phyloP scores from a whole-genome alignment of 2,888 invertebrate genomes.

The Leptinotarsa haldemani region DNA sequence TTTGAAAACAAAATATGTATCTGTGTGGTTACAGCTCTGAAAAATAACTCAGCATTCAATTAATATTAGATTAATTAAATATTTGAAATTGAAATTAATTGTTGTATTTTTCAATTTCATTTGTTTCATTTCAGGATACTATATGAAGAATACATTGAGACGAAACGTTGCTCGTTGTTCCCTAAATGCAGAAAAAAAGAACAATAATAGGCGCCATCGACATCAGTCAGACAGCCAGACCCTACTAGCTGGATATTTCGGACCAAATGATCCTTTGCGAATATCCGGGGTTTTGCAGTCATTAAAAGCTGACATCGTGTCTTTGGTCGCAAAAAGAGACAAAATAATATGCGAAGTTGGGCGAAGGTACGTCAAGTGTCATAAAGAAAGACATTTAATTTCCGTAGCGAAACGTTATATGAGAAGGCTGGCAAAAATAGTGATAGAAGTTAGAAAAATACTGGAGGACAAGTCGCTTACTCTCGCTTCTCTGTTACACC shows the following conservation, averaged over 20 bases:
- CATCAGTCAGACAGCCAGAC: conserved; percentile 34
- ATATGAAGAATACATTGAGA: conserved; percentile 10
- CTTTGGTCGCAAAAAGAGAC: conserved; percentile 44
- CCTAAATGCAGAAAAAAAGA: conserved; percentile 22
- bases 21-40: too few relatives aligned
- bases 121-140: conserved; percentile 14
- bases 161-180: conserved; percentile 34
- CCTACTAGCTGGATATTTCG: conserved; percentile 40
- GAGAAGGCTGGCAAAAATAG: conserved; percentile 1
- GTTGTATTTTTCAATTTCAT: too few relatives aligned
- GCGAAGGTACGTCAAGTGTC: conserved; percentile 30
- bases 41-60: too few relatives aligned
- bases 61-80: too few relatives aligned
- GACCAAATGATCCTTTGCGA: conserved; percentile 41
- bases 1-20: too few relatives aligned
- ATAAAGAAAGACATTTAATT: conserved; percentile 41
- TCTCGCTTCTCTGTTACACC: not conserved
- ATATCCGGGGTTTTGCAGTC: conserved; percentile 37
- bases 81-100: too few relatives aligned
- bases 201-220: conserved; percentile 25
- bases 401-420: conserved; percentile 37
- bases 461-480: not conserved
- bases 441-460: not conserved
- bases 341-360: conserved; percentile 45
- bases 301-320: conserved; percentile 39